Conservation (phyloP, 2,113 vertebrate genomes). For the Apistogramma diplotaenia region DNA sequence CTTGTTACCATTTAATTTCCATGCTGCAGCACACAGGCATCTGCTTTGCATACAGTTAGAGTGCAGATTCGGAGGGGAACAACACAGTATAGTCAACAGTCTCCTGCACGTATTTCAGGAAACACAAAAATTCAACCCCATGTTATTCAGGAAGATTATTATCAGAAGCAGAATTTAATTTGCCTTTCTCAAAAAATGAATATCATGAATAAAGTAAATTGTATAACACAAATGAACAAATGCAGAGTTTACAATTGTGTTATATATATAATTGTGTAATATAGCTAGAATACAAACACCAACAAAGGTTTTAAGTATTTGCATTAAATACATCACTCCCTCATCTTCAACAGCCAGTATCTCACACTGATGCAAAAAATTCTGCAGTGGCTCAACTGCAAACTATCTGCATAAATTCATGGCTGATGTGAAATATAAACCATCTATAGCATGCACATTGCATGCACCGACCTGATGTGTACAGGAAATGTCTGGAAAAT, state of each 20-base stretch:
- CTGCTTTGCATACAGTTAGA: constrained; percentile 79
- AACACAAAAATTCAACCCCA: background rate
- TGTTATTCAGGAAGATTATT: background rate
- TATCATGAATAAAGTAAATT: background rate
- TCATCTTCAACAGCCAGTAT: background rate
- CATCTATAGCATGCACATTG: too few species aligned
- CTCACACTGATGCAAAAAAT: too few species aligned
- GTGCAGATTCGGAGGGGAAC: constrained; percentile 48
- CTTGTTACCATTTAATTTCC: constrained; percentile 45
- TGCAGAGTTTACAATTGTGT: background rate
- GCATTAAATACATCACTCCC: background rate
- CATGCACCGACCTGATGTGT: too few species aligned
- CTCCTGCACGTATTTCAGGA: background rate
- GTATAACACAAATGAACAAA: background rate
- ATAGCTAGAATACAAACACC: background rate
- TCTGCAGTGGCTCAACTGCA: too few species aligned
- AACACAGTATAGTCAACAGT: constrained; percentile 62
- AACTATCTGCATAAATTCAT: too few species aligned
- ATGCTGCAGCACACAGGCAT: constrained; percentile 48
- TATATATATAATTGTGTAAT: background rate
- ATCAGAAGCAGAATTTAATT: background rate
- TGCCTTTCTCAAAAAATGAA: background rate
- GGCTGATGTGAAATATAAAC: too few species aligned
- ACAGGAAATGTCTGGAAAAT: too few species aligned
- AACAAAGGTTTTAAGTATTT: background rate